Evolutionary conservation across 2,888 invertebrate species (phyloP), one percentile per base, ranked within the genome.

Genomic region (Allolobophora icterica): DNA sequence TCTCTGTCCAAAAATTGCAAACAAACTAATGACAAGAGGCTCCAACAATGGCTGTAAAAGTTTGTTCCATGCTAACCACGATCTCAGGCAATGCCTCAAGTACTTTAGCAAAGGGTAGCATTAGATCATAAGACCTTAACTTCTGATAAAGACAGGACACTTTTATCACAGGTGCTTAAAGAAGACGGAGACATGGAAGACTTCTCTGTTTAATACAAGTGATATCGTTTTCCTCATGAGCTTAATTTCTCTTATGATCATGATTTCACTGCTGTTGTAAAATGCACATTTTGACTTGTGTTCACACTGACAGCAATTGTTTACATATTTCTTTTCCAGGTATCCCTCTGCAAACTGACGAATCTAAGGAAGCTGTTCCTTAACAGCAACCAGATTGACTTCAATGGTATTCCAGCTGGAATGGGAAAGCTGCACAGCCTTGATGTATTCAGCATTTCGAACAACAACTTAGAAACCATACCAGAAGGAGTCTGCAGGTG

Each of bases 361-460:
- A 97, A 97, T 89, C 96, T 99, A 90, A 96, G 98, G 92, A 96
- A 98, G 92, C 96, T 99, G 2, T 99, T 98, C 94, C 96, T 99
- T n/a, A 99, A 99, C 95, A 98, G 98, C 94, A 99, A 99, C 95
- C 96, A 97, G 94, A 96, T 99, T 93, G 98, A 99, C 96, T 99
- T 99, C 95, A 98, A 99, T 95, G 99, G 99, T 11, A 98, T 99
- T 93, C 99, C 99, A 0, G 98, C 99, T 0, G 99, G 99, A 17
- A 98, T 99, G 93, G 99, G 99, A 35, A 99, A 99, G 95, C 96
- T 99, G 89, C 97, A 97, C 90, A 97, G 97, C 92, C 96, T 99
- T 93, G 98, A 99, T 95, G 97, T 99, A 89, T 99, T 99, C 95
- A 98, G 98, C 21, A 98, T 99, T 4, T 97, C 99, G 0, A 98